A percentile compares a stretch with the other conserved stretches of the same genome.
Conservation (phyloP, 2,888 invertebrate genomes). For the Allacma fusca region DNA sequence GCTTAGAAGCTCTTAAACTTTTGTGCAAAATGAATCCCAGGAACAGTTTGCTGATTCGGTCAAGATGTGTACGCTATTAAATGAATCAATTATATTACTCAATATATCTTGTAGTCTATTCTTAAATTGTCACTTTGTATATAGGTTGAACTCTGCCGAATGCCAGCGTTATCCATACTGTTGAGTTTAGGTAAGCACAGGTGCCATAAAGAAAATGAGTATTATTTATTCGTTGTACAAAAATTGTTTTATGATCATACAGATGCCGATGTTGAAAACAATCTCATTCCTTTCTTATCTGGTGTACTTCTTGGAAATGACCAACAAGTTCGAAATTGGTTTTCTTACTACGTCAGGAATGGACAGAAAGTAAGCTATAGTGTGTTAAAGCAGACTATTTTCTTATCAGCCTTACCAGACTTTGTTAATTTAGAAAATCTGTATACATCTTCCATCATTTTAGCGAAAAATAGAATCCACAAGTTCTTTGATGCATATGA, state of each 20-base stretch:
- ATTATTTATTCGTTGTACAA: too few species aligned
- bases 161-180: constrained; percentile 87
- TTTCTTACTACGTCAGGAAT: constrained; percentile 87
- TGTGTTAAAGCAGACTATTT: too few species aligned
- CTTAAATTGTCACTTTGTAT: constrained; percentile 31
- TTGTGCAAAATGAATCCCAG: constrained; percentile 90
- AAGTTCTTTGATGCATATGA: constrained; percentile 56
- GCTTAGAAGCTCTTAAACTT: constrained; percentile 77
- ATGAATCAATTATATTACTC: constrained; percentile 49
- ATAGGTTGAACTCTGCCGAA: constrained; percentile 80
- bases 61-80: constrained; percentile 83
- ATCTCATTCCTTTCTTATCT: constrained; percentile 83
- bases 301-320: constrained; percentile 90
- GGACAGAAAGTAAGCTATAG: constrained; percentile 81
- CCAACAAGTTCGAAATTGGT: constrained; percentile 89
- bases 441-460: too few species aligned
- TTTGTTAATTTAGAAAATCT: too few species aligned
- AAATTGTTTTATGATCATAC: too few species aligned
- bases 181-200: constrained; percentile 76
- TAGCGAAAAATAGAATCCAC: constrained; percentile 55
- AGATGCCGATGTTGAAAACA: constrained; percentile 62
- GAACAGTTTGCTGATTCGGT: constrained; percentile 82
- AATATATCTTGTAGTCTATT: background rate
- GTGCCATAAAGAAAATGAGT: too few species aligned
- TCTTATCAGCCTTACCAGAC: too few species aligned